Conservation (phyloP, 2,113 vertebrate species). For the Isurus oxyrinchus region DNA sequence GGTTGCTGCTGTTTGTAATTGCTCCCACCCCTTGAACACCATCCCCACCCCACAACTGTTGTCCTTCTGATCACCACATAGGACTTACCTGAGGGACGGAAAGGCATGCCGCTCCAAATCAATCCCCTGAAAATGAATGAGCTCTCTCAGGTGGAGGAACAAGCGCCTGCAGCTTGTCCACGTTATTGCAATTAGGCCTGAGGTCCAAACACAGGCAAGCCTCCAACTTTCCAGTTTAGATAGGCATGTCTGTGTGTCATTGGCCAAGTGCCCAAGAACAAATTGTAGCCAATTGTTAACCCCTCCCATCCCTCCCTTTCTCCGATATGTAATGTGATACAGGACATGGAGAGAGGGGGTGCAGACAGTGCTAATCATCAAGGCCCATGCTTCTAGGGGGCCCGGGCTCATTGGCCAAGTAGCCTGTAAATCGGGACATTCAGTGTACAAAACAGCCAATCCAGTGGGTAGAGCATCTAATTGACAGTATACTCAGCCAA, state of each 20-base stretch:
- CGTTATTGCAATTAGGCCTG: background rate
- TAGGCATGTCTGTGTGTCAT: background rate
- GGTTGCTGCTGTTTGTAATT: background rate
- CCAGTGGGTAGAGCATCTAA: no score
- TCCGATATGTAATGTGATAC: background rate
- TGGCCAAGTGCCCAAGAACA: background rate
- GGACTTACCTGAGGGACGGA: background rate
- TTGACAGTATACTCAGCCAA: no score
- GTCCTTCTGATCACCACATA: background rate
- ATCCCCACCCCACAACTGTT: background rate
- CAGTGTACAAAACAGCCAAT: no score
- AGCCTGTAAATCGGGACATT: no score
- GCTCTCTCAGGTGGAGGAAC: background rate
- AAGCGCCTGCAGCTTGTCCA: background rate
- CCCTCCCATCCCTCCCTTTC: background rate
- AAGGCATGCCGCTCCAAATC: background rate
- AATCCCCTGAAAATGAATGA: background rate
- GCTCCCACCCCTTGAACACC: background rate
- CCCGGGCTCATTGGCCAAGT: no score
- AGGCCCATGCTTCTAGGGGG: no score
- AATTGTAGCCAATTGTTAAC: background rate
- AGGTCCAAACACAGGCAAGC: background rate
- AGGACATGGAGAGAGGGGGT: no score
- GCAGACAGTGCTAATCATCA: no score
- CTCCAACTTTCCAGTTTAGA: background rate